phyloP scores from a whole-genome alignment of 2,113 vertebrate species.

The Orycteropus afer region DNA sequence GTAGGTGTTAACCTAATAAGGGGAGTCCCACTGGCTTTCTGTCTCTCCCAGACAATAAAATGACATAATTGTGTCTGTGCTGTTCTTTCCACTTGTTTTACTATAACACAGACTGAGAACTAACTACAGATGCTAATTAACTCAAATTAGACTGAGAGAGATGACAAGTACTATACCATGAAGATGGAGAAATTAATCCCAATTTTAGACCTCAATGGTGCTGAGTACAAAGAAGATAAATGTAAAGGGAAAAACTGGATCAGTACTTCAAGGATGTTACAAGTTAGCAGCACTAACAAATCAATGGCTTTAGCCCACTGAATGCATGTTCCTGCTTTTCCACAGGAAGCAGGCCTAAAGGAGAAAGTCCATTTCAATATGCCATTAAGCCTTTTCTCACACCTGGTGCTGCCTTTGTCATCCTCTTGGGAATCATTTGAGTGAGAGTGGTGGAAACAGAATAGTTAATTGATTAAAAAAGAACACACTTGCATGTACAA shows the following conservation, averaged over 20 bases:
- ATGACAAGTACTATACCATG: conserved; percentile 46
- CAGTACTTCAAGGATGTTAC: background rate
- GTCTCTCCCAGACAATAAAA: conserved; percentile 92
- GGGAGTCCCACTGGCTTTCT: conserved; percentile 89
- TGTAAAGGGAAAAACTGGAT: background rate
- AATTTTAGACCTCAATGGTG: conserved; percentile 40
- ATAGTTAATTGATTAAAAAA: background rate
- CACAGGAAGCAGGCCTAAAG: conserved; percentile 32
- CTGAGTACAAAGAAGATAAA: conserved; percentile 37
- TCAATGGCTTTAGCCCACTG: background rate
- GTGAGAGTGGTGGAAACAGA: background rate
- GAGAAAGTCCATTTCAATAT: conserved; percentile 59
- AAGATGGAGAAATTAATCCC: conserved; percentile 55
- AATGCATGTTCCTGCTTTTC: background rate
- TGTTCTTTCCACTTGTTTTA: conserved; percentile 85
- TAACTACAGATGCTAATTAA: conserved; percentile 89
- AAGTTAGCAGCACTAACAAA: background rate
- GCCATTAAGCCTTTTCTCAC: background rate
- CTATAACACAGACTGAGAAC: conserved; percentile 82
- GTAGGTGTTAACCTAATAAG: conserved; percentile 91
- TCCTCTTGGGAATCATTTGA: background rate
- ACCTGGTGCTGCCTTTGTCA: background rate
- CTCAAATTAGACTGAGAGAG: conserved; percentile 88
- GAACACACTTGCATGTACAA: background rate
- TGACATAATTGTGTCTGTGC: conserved; percentile 88